Evolutionary conservation across 1,140 invertebrate species (phyloP), one percentile per base, ranked within the genome.

Genomic region (Drosophila malerkotliana): DNA sequence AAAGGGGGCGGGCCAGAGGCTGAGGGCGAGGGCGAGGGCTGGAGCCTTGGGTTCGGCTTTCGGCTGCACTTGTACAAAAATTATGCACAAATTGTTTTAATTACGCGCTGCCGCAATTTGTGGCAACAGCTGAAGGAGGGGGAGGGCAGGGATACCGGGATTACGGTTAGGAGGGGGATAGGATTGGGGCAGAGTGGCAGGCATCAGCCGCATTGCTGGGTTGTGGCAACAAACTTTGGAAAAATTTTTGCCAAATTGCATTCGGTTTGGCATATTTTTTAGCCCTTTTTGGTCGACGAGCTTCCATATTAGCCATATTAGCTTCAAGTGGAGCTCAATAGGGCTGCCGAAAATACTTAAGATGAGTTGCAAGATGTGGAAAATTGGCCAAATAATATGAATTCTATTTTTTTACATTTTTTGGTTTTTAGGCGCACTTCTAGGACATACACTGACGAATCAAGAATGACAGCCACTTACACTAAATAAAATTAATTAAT

Each of bases 41-140:
- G 24, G 26, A 32, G 69, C 49, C 57, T 62, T 63, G 72, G 62
- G 66, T 67, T 63, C 54, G 80, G 67, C 76, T 79, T 72, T 74
- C 69, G 79, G 72, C 71, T 72, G 78, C 74, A 85, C 81, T 87
- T 85, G 81, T 84, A 82, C 69, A 87, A 81, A 87, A 87, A 83
- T 88, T 83, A 77, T 77, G 68, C 66, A 77, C 68, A 88, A 88
- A 88, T 88, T 88, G 83, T 88, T 88, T 88, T 88, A 88, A 88
- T 88, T 88, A 88, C 83, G 83, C 76, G 79, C 79, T 88, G 83
- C 83, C 79, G 72, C 84, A 88, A 82, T 73, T 88, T 88, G 83
- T 64, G 83, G 72, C 71, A 26, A 26, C 5, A 3, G 4, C 1
- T 14, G 45, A 45, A 51, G 57, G 56, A 26, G 10, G 30, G 7